Conservation (phyloP, 1,140 invertebrate species). For the Stratiolaelaps scimitus region DNA sequence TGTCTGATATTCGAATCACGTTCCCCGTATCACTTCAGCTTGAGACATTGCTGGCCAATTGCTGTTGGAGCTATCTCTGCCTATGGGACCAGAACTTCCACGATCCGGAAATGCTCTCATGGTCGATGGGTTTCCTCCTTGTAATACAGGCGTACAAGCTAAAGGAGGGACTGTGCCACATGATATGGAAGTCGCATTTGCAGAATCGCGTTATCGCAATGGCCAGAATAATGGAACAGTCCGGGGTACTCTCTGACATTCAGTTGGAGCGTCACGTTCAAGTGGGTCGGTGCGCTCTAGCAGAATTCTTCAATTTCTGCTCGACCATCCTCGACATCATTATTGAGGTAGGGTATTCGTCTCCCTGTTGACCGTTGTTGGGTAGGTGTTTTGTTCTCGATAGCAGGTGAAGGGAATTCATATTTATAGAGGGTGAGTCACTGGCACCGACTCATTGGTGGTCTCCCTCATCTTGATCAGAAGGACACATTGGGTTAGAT, state of each 20-base stretch:
- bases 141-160: conserved; percentile 6
- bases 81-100: conserved; percentile 14
- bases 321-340: conserved; percentile 16
- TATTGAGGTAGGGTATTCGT: not conserved
- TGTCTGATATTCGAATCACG: conserved; percentile 23
- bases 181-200: conserved; percentile 22
- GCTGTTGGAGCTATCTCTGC: conserved; percentile 26
- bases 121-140: not conserved
- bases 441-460: too few relatives aligned
- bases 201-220: not conserved
- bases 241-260: not conserved
- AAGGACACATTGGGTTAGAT: too few relatives aligned
- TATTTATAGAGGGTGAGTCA: too few relatives aligned
- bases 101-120: not conserved
- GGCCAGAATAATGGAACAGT: conserved; percentile 13
- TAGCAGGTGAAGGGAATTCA: too few relatives aligned
- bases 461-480: too few relatives aligned
- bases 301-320: conserved; percentile 16
- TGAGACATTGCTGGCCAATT: conserved; percentile 17
- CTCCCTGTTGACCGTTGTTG: too few relatives aligned
- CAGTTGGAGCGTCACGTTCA: conserved; percentile 20
- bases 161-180: conserved; percentile 18
- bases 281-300: not conserved
- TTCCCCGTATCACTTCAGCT: conserved; percentile 14
- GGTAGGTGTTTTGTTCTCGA: too few relatives aligned